These are phyloP conservation scores for Ctenopoma multispine DNA, from an alignment of 2,797 vertebrate species.

Conservation along the genomic window DNA sequence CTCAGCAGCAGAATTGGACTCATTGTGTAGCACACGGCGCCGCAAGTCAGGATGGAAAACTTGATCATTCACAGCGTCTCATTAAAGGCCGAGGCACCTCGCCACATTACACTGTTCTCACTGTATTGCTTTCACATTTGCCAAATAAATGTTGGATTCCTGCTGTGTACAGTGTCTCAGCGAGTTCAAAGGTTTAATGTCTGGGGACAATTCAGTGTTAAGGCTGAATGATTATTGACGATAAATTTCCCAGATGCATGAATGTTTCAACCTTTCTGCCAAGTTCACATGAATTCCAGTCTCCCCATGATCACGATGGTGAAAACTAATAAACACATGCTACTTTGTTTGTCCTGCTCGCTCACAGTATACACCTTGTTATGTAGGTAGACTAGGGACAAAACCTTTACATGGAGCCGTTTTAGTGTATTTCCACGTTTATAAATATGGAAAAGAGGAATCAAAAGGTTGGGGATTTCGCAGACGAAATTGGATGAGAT, in stretches of 20 bases:
- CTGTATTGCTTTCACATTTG: constrained; percentile 16
- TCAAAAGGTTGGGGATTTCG: constrained; percentile 55
- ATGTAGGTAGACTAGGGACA: constrained; percentile 4
- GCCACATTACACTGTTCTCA: constrained; percentile 2
- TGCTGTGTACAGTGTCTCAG: neutral
- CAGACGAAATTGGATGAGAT: constrained; percentile 50
- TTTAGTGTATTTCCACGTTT: constrained; percentile 33
- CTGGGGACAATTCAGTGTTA: neutral
- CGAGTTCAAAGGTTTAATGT: neutral
- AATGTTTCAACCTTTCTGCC: neutral
- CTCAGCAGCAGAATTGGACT: constrained; percentile 38
- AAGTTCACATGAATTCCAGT: neutral
- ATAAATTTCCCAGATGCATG: neutral
- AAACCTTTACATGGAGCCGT: neutral
- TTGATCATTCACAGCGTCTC: constrained; percentile 32
- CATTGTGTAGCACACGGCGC: constrained; percentile 2
- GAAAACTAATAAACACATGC: neutral
- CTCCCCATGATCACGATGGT: neutral
- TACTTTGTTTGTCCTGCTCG: neutral
- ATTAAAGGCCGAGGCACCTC: constrained; percentile 6
- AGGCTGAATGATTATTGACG: neutral
- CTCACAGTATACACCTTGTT: constrained; percentile 8
- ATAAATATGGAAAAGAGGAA: constrained; percentile 36
- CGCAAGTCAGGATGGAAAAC: constrained; percentile 27
- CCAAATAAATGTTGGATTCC: constrained; percentile 13